Percentiles rank a stretch among this genome's conserved stretches.
Conservation (phyloP, 2,113 vertebrate species). For the Tringa solitaria region DNA sequence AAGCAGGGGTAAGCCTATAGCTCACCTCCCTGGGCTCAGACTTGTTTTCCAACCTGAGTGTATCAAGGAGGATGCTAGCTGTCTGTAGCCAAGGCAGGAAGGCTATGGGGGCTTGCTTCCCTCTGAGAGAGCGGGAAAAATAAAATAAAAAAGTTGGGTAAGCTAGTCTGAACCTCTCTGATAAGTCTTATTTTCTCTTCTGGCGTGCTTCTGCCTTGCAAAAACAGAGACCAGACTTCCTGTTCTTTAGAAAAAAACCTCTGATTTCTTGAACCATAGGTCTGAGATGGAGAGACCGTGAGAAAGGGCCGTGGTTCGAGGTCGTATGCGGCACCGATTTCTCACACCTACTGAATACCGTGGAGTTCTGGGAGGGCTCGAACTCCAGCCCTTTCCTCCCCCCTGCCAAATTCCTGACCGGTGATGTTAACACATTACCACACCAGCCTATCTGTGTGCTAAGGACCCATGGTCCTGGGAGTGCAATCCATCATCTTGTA, state of each 20-base stretch:
- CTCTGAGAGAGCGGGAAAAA: neutral
- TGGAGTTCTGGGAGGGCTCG: neutral
- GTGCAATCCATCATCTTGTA: conserved; percentile 3
- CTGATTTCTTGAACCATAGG: neutral
- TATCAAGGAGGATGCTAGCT: neutral
- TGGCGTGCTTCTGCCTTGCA: neutral
- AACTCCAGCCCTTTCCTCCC: conserved; percentile 1
- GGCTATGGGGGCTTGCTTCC: neutral
- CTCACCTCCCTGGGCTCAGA: neutral
- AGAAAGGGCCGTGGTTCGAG: neutral
- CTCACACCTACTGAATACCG: conserved; percentile 30
- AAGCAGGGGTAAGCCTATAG: neutral
- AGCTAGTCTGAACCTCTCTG: neutral
- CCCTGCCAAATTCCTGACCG: conserved; percentile 16
- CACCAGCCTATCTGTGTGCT: conserved; percentile 26
- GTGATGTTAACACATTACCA: conserved; percentile 19
- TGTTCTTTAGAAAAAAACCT: neutral
- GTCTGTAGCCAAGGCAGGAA: neutral
- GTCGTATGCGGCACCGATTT: neutral
- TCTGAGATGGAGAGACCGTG: neutral
- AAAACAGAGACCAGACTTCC: conserved; percentile 22
- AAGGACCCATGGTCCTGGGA: neutral
- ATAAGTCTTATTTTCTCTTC: neutral
- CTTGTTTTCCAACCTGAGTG: neutral
- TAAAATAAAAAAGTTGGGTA: neutral